These are phyloP conservation scores for Sclerodermus sp. DNA, from an alignment of 2,888 invertebrate species.

Conservation along the genomic window DNA sequence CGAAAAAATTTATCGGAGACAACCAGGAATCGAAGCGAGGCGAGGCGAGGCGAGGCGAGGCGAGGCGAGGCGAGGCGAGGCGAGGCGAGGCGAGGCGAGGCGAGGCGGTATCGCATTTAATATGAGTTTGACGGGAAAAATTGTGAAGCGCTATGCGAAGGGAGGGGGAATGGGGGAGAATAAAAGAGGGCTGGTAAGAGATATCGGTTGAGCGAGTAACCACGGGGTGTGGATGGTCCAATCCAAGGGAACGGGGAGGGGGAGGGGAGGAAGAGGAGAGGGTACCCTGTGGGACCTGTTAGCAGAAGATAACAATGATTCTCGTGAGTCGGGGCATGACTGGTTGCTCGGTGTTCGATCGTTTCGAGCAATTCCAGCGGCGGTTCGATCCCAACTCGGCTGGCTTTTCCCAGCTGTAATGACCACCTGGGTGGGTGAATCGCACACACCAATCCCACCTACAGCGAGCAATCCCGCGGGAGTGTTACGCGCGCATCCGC, in stretches of 20 bases:
- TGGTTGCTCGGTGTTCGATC: too few relatives aligned
- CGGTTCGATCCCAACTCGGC: background rate
- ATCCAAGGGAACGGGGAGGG: background rate
- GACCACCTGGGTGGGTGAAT: background rate
- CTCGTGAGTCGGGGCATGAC: background rate
- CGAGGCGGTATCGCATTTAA: too few relatives aligned
- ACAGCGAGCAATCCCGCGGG: background rate
- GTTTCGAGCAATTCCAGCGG: too few relatives aligned
- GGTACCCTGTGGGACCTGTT: background rate
- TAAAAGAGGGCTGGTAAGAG: constrained; percentile 3
- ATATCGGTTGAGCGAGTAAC: constrained; percentile 13
- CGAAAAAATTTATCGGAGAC: too few relatives aligned
- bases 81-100: too few relatives aligned
- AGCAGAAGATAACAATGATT: background rate
- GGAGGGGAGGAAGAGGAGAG: background rate
- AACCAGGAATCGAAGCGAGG: too few relatives aligned
- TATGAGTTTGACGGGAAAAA: too few relatives aligned
- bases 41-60: too few relatives aligned
- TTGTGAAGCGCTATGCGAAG: background rate
- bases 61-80: too few relatives aligned
- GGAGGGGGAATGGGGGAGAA: background rate
- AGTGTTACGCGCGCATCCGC: background rate
- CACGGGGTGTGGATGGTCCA: constrained; percentile 1
- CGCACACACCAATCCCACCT: too few relatives aligned
- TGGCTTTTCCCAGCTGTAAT: background rate